Evolutionary conservation across 1,140 invertebrate genomes (phyloP), one percentile per base, ranked within the genome.

Genomic region (Panulirus ornatus): DNA sequence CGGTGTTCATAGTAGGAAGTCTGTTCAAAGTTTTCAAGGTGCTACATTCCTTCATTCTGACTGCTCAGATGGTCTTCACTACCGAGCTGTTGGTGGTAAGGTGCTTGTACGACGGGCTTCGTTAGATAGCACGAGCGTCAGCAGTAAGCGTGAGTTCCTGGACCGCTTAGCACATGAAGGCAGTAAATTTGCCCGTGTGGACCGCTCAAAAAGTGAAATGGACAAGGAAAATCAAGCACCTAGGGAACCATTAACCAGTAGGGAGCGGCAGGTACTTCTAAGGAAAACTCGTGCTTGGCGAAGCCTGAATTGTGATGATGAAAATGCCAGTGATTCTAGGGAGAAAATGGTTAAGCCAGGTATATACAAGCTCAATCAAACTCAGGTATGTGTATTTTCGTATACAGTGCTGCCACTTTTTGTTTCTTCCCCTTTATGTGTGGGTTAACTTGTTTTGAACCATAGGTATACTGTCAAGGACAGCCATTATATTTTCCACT

Each of bases 141-240:
- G 73, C 70, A 91, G 83, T 84, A 86, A 87, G 54, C 42, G 84
- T 54, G 76, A 90, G 51, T 81, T 79, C 36, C 58, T 84, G 78
- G 82, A 81, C 34, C 90, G 86, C 47, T 38, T 84, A 38, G 27
- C 75, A 54, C 79, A 92, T n/a, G 92, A 92, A 42, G 40, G 91
- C 22, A 86, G 70, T 44, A 88, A 84, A 30, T 91, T 76, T 84
- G 85, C 84, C 11, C 81, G 92, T 81, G 84, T 88, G 30, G 87
- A 86, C 30, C 81, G 84, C 36, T 44, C 44, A n/a, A 71, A 76
- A 44, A 83, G 78, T 63, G 88, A 90, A 47, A 66, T 81, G n/a
- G 92, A 92, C 27, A 92, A 92, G 40, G 92, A 92, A 63, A 92
- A 92, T 76, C 30, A 73, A 40, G 92, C 84, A 38, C 92, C 92